Percentiles rank a stretch among this genome's conserved stretches.
Conservation (phyloP, 2,113 vertebrate species). For the Pyrgilauda ruficollis region DNA sequence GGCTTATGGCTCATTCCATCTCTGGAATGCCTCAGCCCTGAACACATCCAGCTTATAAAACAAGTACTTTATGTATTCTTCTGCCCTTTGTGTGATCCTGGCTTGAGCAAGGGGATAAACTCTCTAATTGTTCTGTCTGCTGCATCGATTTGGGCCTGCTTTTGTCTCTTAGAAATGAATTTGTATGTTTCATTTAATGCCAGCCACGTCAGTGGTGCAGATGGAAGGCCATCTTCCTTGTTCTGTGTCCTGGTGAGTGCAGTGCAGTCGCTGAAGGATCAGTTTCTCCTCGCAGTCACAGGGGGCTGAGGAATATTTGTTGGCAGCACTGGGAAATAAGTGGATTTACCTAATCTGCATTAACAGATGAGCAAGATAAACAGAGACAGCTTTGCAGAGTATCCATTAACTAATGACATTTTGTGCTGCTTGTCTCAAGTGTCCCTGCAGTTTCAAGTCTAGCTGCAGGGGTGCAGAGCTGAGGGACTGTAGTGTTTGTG, state of each 20-base stretch:
- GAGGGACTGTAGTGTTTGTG: neutral
- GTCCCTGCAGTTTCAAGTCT: neutral
- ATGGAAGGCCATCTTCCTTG: accelerated
- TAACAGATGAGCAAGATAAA: neutral
- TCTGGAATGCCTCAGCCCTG: neutral
- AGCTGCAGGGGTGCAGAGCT: neutral
- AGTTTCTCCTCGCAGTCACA: neutral
- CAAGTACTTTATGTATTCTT: accelerated
- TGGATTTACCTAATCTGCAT: neutral
- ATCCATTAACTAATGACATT: neutral
- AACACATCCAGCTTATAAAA: neutral
- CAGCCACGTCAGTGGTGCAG: accelerated
- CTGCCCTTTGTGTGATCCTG: neutral
- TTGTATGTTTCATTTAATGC: neutral
- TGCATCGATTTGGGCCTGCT: neutral
- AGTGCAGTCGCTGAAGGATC: accelerated
- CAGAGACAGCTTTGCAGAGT: neutral
- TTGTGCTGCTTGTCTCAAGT: neutral
- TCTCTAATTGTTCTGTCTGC: neutral
- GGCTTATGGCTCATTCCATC: accelerated
- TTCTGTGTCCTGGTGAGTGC: neutral
- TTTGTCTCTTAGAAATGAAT: neutral
- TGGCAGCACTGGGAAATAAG: neutral
- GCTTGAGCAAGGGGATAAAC: neutral
- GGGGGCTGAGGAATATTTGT: neutral